phyloP scores from a whole-genome alignment of 1,140 invertebrate genomes.

The Dendrolimus kikuchii region DNA sequence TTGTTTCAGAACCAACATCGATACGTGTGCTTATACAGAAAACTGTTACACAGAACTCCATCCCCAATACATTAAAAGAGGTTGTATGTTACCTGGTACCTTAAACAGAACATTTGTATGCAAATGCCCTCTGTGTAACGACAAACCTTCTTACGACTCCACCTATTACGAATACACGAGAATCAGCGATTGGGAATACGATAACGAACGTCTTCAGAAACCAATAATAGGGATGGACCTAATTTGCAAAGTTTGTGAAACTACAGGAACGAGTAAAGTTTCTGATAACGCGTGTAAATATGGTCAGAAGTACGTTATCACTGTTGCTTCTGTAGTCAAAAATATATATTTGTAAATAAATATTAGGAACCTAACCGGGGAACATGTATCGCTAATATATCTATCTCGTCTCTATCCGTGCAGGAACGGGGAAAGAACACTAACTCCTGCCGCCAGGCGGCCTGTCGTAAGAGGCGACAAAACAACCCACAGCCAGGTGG shows the following conservation, averaged over 20 bases:
- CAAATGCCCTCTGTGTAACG: slow-evolving; percentile 51
- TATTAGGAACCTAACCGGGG: too few relatives aligned
- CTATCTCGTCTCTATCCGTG: too few relatives aligned
- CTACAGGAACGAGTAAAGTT: slow-evolving; percentile 24
- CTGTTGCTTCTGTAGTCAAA: not conserved
- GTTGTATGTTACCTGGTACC: slow-evolving; percentile 29
- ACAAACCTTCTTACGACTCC: slow-evolving; percentile 39
- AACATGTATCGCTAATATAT: too few relatives aligned
- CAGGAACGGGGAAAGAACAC: too few relatives aligned
- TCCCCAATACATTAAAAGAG: slow-evolving; percentile 39
- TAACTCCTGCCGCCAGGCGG: too few relatives aligned
- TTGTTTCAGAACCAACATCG: slow-evolving; percentile 12
- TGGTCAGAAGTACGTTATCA: slow-evolving; percentile 33
- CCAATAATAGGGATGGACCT: slow-evolving; percentile 23
- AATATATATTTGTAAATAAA: too few relatives aligned
- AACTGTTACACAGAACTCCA: slow-evolving; percentile 40
- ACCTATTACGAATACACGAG: slow-evolving; percentile 40
- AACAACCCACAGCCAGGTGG: too few relatives aligned
- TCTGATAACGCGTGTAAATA: slow-evolving; percentile 27
- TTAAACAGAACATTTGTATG: slow-evolving; percentile 45
- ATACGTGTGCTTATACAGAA: slow-evolving; percentile 23
- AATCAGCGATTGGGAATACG: slow-evolving; percentile 40
- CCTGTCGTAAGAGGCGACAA: too few relatives aligned
- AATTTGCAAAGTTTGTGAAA: slow-evolving; percentile 44
- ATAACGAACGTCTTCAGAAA: slow-evolving; percentile 34